These are phyloP conservation scores for Epistrophe grossulariae DNA, from an alignment of 2,888 invertebrate genomes.

Conservation along the genomic window DNA sequence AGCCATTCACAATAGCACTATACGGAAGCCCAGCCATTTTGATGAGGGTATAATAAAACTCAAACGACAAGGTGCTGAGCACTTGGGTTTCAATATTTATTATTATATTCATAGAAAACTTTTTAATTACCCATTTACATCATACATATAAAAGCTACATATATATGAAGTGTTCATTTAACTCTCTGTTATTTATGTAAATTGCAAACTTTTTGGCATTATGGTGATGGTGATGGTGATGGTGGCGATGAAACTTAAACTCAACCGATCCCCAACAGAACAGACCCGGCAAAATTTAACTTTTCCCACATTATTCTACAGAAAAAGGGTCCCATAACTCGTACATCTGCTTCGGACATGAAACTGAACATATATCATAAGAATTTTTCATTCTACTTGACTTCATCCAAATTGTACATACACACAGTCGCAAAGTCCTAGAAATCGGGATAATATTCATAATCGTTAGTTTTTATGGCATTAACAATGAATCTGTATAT, in stretches of 20 bases:
- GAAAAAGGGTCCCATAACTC: slow-evolving; percentile 42
- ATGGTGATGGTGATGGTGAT: neutral
- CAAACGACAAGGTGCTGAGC: slow-evolving; percentile 68
- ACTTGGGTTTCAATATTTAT: slow-evolving; percentile 63
- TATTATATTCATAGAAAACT: slow-evolving; percentile 64
- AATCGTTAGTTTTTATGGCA: slow-evolving; percentile 74
- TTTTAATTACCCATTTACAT: slow-evolving; percentile 62
- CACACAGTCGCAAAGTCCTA: neutral
- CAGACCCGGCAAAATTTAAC: slow-evolving; percentile 24
- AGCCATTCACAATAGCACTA: slow-evolving; percentile 23
- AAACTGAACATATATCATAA: slow-evolving; percentile 55
- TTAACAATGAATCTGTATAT: slow-evolving; percentile 66
- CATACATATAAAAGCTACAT: neutral
- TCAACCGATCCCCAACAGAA: neutral
- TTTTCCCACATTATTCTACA: slow-evolving; percentile 20
- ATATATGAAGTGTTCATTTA: slow-evolving; percentile 31
- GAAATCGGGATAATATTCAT: slow-evolving; percentile 63
- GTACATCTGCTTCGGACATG: slow-evolving; percentile 65
- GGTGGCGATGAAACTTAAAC: neutral
- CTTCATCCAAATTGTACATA: neutral
- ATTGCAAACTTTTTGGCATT: slow-evolving; percentile 14
- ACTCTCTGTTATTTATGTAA: slow-evolving; percentile 16
- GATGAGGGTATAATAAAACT: slow-evolving; percentile 45
- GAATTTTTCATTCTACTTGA: slow-evolving; percentile 39
- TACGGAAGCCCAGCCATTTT: neutral